Evolutionary conservation across 2,888 invertebrate species (phyloP).

Genomic region (Rhimphoctona megacephalus): DNA sequence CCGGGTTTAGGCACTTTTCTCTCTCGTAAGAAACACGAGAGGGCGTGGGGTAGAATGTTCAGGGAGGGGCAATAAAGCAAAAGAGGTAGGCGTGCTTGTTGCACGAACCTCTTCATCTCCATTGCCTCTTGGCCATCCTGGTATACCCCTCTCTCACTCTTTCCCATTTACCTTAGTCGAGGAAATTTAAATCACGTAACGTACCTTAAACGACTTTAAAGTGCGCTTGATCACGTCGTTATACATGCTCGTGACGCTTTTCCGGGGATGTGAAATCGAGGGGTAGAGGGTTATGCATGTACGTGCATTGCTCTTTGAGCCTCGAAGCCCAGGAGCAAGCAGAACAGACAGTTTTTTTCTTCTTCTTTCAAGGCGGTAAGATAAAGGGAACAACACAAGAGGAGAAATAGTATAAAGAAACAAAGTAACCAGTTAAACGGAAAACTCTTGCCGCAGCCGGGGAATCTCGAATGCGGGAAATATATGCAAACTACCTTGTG

Average conservation of each 20-base stretch:
- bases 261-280: conserved; percentile 20
- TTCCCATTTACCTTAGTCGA: conserved; percentile 18
- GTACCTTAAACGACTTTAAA: conserved; percentile 65
- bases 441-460: conserved; percentile 46
- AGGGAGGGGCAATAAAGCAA: conserved; percentile 36
- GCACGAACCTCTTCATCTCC: conserved; percentile 46
- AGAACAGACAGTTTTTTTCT: neutral
- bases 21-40: conserved; percentile 35
- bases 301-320: neutral
- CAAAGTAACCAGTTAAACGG: conserved; percentile 16
- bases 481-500: conserved; percentile 59
- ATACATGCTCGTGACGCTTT: conserved; percentile 46
- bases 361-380: neutral
- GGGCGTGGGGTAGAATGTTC: neutral
- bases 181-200: conserved; percentile 65
- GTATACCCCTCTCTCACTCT: conserved; percentile 9
- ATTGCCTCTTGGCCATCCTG: conserved; percentile 39
- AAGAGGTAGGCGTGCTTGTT: conserved; percentile 59
- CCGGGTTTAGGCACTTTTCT: conserved; percentile 50
- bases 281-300: neutral
- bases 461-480: conserved; percentile 56
- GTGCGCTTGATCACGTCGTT: conserved; percentile 65
- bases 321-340: conserved; percentile 8
- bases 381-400: conserved; percentile 21
- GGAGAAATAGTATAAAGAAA: conserved; percentile 37